Base-by-base conservation (phyloP, 2,113 vertebrate genomes). In the Ophthalmolycus amberensis region DNA sequence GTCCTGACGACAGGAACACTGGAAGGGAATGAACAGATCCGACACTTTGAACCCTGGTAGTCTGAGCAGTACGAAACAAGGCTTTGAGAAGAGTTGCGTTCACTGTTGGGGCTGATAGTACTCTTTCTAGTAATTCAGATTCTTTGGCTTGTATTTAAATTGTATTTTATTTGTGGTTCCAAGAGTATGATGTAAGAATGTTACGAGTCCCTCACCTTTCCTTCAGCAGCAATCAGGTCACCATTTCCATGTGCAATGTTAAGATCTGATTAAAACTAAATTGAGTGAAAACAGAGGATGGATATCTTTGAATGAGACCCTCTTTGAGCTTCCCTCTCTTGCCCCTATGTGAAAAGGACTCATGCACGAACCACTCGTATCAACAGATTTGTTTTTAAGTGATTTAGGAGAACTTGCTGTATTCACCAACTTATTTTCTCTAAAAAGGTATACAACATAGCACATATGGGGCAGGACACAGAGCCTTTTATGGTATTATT, bases 1-100 rank as follows among this genome's bases (percentile, higher is more conserved):
- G 85, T 99, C 98, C 90, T 99, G 99, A 40, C 98, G 96, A 82
- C 98, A 99, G 0, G 97, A 98, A 87, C 98, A 99, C 98, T 99
- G 91, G 11, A 5, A 44, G 29, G 40, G 14, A 73, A 37, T 32
- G 67, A 25, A 71, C 14, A 68, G 3, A 56, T 14, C 25, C 0
- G 38, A 18, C 18, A 29, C 1, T 42, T 64, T 64, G 3, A 16
- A 22, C n/a, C n/a, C 6, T 15, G 3, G 1, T 37, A 22, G 15
- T 46, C 16, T 20, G 52, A 79, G 22, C 8, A 40, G 8, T 1
- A 59, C 5, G 58, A 52, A 73, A 54, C 3, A 46, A 18, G 69
- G 40, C 4, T 68, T 14, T 27, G 7, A 25, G 9, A 20, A 42
- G 27, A 48, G 10, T 8, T 66, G 8, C 5, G 27, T 58, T 71